These are phyloP conservation scores for Aplochiton taeniatus DNA, from an alignment of 2,797 vertebrate genomes.

Conservation along the genomic window DNA sequence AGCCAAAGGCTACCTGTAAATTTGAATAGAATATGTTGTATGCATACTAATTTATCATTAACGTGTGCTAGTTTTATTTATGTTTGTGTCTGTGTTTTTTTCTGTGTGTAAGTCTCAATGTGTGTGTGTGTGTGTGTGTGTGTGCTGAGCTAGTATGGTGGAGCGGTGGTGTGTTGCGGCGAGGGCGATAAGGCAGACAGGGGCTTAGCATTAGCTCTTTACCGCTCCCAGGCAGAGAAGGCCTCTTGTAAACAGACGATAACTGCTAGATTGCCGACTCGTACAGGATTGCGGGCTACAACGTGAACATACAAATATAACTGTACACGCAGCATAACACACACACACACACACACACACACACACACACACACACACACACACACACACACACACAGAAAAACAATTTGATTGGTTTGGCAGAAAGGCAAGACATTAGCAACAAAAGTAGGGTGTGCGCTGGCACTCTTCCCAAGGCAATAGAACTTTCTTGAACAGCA, in stretches of 20 bases:
- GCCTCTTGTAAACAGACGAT: conserved; percentile 44
- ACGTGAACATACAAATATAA: conserved; percentile 17
- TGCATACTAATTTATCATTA: not conserved
- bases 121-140: conserved; percentile 9
- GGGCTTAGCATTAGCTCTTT: conserved; percentile 42
- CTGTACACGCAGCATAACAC: not conserved
- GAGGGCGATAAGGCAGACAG: conserved; percentile 56
- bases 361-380: not conserved
- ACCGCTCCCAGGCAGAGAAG: conserved; percentile 27
- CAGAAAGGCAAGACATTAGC: not conserved
- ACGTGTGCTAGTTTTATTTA: not conserved
- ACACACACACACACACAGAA: not conserved
- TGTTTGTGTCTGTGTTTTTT: conserved; percentile 15
- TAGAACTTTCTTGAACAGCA: too few relatives aligned
- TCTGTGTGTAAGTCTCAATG: conserved; percentile 13
- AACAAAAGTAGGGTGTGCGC: too few relatives aligned
- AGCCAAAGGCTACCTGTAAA: conserved; percentile 67
- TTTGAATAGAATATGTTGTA: not conserved
- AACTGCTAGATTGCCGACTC: conserved; percentile 29
- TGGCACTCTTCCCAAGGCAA: too few relatives aligned
- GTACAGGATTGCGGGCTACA: not conserved
- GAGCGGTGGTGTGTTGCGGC: conserved; percentile 51
- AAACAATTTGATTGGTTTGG: not conserved
- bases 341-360: not conserved
- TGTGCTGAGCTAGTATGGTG: conserved; percentile 19